Evolutionary conservation across 2,113 vertebrate species (phyloP).

Genomic region (Scytalopus superciliaris): DNA sequence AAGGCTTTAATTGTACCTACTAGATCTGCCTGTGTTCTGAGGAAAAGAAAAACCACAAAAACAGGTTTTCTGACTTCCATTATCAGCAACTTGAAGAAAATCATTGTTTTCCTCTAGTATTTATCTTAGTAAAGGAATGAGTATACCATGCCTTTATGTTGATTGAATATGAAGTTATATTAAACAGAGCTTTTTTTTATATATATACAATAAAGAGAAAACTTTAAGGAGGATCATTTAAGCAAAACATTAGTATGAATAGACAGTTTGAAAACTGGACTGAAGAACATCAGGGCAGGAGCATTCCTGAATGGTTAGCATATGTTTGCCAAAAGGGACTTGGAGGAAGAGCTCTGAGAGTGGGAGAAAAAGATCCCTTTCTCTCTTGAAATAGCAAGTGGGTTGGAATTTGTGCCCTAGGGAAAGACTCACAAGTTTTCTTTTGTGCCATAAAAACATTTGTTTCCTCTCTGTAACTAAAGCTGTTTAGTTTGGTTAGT

Average conservation of each 20-base stretch:
- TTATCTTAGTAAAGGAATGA: not conserved
- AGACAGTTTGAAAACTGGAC: not conserved
- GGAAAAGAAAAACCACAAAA: not conserved
- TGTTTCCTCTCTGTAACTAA: slow-evolving; percentile 4
- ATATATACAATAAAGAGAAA: not conserved
- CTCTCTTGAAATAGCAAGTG: not conserved
- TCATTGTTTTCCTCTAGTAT: not conserved
- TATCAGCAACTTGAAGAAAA: not conserved
- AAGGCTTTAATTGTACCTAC: not conserved
- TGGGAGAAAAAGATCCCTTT: not conserved
- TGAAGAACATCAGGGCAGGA: not conserved
- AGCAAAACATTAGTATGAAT: not conserved
- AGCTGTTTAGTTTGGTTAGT: not conserved
- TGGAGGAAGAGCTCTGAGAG: not conserved
- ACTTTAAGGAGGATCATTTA: not conserved
- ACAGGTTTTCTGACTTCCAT: not conserved
- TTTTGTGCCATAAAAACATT: slow-evolving; percentile 16
- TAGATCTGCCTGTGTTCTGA: not conserved
- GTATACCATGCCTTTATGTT: not conserved
- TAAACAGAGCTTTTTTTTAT: not conserved
- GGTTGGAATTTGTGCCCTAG: not conserved
- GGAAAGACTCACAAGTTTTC: not conserved
- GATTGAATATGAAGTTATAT: not conserved
- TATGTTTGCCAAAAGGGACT: not conserved
- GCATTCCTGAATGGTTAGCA: not conserved